phyloP scores from a whole-genome alignment of 2,888 invertebrate genomes.

The Zaprionus obscuricornis region DNA sequence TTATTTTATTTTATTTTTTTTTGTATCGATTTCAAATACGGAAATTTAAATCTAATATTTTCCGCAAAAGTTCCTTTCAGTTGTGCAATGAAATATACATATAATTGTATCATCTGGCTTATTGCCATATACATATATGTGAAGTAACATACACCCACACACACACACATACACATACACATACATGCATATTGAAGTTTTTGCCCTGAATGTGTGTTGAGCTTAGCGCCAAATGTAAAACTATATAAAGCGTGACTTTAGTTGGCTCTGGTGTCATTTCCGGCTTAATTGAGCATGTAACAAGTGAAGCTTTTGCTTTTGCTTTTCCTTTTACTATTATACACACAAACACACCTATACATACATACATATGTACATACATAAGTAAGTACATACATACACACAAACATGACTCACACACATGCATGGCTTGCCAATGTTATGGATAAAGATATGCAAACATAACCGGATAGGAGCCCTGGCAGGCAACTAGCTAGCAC shows the following conservation, averaged over 20 bases:
- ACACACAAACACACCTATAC: constrained; percentile 83
- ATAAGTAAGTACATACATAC: constrained; percentile 85
- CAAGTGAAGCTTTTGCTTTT: constrained; percentile 66
- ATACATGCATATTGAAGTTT: neutral
- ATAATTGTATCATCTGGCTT: constrained; percentile 26
- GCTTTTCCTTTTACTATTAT: too few species aligned
- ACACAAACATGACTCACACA: constrained; percentile 84
- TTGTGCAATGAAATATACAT: constrained; percentile 11
- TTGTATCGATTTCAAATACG: constrained; percentile 23
- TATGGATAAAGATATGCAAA: constrained; percentile 49
- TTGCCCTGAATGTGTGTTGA: constrained; percentile 8
- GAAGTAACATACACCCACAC: too few species aligned
- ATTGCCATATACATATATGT: constrained; percentile 37
- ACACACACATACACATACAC: constrained; percentile 1
- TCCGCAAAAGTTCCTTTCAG: constrained; percentile 6
- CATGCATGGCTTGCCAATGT: constrained; percentile 71
- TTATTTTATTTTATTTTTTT: constrained; percentile 13
- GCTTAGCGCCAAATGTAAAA: constrained; percentile 42
- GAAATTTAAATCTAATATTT: constrained; percentile 37
- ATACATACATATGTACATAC: constrained; percentile 83
- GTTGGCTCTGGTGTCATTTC: constrained; percentile 52
- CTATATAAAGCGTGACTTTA: constrained; percentile 71
- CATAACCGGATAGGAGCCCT: constrained; percentile 32
- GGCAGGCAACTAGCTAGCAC: constrained; percentile 69
- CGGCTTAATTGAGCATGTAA: constrained; percentile 77